Conservation (phyloP, 1,140 invertebrate genomes). For the Pseudoatta argentina region DNA sequence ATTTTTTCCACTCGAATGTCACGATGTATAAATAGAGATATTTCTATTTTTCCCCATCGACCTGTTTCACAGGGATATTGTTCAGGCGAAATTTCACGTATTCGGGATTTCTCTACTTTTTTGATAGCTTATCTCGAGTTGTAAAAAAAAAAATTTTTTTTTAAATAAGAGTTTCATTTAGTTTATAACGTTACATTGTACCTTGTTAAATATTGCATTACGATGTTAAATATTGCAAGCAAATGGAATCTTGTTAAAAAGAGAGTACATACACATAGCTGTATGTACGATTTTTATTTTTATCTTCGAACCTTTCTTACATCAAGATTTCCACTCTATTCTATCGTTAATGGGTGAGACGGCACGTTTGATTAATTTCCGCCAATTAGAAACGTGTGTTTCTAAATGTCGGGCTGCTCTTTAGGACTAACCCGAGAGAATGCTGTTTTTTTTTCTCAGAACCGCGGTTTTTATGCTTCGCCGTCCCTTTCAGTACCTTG, state of each 20-base stretch:
- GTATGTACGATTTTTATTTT: not conserved
- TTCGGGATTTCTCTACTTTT: not conserved
- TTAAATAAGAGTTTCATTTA: not conserved
- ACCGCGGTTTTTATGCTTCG: constrained; percentile 26
- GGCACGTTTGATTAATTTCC: constrained; percentile 55
- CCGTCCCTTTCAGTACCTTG: constrained; percentile 32
- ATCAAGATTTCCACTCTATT: not conserved
- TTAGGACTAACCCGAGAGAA: not conserved
- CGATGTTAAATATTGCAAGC: not conserved
- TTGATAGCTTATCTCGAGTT: constrained; percentile 6
- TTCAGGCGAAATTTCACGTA: constrained; percentile 27
- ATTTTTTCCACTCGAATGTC: constrained; percentile 36
- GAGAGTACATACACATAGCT: not conserved
- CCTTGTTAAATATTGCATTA: constrained; percentile 7
- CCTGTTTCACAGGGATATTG: constrained; percentile 23
- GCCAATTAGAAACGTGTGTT: constrained; percentile 32
- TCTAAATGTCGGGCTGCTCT: constrained; percentile 50
- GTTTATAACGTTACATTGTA: constrained; percentile 7
- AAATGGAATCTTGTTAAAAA: not conserved
- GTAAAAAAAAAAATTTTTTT: constrained; percentile 4
- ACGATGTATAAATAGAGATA: constrained; percentile 32
- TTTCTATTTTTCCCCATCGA: constrained; percentile 21
- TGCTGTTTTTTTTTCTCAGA: constrained; percentile 20
- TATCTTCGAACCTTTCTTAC: not conserved
- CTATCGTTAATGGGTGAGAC: constrained; percentile 14